A percentile compares a stretch with the other conserved stretches of the same genome.
These are phyloP conservation scores for Mactra quadrangularis DNA, from an alignment of 1,140 invertebrate genomes.

Conservation along the genomic window DNA sequence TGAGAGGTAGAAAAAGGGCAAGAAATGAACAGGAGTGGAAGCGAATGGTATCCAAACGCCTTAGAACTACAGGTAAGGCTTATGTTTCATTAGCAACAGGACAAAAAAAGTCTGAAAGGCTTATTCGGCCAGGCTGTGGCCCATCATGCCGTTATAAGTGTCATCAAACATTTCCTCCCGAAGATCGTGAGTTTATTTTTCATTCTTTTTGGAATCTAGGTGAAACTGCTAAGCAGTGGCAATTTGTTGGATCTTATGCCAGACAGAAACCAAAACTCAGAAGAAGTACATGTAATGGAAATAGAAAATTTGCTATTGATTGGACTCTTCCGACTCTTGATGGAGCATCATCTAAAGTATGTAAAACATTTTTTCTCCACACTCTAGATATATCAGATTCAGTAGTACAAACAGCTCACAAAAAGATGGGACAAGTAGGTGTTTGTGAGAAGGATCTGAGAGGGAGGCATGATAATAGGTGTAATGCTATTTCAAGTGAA, in stretches of 20 bases:
- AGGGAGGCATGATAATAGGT: background rate
- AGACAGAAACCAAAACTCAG: background rate
- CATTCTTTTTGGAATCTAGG: slow-evolving; percentile 4
- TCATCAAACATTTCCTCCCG: background rate
- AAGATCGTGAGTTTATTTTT: slow-evolving; percentile 10
- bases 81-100: too few relatives aligned
- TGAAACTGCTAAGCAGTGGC: background rate
- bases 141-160: background rate
- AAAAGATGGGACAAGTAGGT: slow-evolving; percentile 7
- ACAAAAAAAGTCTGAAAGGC: background rate
- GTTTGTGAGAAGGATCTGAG: slow-evolving; percentile 16
- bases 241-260: background rate
- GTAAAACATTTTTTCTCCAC: slow-evolving; percentile 27
- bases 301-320: background rate
- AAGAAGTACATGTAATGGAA: background rate
- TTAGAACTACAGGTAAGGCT: slow-evolving; percentile 3
- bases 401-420: slow-evolving; percentile 21
- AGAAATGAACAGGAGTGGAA: slow-evolving; percentile 2
- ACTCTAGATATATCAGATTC: slow-evolving; percentile 13
- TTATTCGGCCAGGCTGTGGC: slow-evolving; percentile 1
- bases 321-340: slow-evolving; percentile 8
- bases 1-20: slow-evolving; percentile 32
- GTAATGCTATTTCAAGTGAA: background rate
- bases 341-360: background rate
- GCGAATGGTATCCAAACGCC: slow-evolving; percentile 2